A percentile compares a stretch with the other conserved stretches of the same genome.
Conservation (phyloP, 2,888 invertebrate species). For the Orthosia gracilis region DNA sequence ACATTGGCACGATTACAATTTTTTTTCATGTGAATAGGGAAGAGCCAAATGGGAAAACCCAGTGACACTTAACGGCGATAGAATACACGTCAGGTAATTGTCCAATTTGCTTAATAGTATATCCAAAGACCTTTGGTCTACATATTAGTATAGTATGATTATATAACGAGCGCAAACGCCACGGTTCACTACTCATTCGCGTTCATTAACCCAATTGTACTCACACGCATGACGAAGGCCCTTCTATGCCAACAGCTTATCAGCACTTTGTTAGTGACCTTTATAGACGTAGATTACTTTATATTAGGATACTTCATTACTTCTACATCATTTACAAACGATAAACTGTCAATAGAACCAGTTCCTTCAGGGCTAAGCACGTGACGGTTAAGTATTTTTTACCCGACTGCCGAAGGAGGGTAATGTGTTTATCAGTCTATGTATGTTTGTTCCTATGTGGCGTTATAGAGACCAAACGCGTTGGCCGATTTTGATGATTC, state of each 20-base stretch:
- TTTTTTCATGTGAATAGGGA: no score
- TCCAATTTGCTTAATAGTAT: not conserved
- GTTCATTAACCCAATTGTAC: conserved; percentile 69
- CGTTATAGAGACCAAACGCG: no score
- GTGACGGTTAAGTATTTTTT: conserved; percentile 12
- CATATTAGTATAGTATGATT: conserved; percentile 23
- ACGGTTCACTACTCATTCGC: conserved; percentile 12
- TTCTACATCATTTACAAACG: conserved; percentile 3
- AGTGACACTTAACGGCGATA: not conserved
- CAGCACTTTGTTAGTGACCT: conserved; percentile 61
- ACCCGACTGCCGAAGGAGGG: no score
- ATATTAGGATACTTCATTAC: conserved; percentile 35
- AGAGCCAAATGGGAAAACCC: not conserved
- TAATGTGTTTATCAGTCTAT: no score
- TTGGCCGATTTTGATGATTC: no score
- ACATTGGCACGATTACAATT: no score
- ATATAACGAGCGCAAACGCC: conserved; percentile 23
- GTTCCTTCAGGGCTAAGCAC: not conserved
- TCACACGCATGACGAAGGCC: conserved; percentile 43
- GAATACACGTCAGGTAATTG: not conserved
- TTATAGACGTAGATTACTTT: conserved; percentile 34
- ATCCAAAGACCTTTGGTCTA: conserved; percentile 1
- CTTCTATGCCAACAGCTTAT: conserved; percentile 36
- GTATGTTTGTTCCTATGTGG: no score
- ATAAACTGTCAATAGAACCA: conserved; percentile 7